These are phyloP conservation scores for Paradisaea rubra DNA, from an alignment of 2,113 vertebrate species.

Conservation along the genomic window DNA sequence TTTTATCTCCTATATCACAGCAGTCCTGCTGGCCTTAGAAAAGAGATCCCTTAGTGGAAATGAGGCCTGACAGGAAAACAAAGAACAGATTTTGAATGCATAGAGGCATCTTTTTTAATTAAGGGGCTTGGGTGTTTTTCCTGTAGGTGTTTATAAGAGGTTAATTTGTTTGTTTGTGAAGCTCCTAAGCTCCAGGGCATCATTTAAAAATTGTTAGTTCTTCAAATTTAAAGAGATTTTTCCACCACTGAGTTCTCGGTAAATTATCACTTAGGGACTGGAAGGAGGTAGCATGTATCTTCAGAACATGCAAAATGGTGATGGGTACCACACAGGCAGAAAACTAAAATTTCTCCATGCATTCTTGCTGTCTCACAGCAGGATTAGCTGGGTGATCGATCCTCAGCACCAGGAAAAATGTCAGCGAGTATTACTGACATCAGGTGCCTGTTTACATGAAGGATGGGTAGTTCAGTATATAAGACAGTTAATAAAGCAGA, in stretches of 20 bases:
- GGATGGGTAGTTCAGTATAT: not conserved
- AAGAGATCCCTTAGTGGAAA: slow-evolving; percentile 12
- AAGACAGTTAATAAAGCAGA: not conserved
- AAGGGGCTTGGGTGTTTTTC: not conserved
- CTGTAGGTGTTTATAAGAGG: slow-evolving; percentile 3
- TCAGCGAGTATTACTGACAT: not conserved
- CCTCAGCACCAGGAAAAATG: not conserved
- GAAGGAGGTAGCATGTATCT: not conserved
- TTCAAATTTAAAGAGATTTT: not conserved
- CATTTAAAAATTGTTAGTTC: not conserved
- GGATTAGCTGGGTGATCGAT: not conserved
- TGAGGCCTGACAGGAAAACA: slow-evolving; percentile 36
- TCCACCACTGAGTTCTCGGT: not conserved
- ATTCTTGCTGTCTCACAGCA: not conserved
- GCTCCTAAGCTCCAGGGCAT: not conserved
- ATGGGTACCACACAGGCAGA: not conserved
- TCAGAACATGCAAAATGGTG: not conserved
- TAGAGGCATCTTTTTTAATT: not conserved
- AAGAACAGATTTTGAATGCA: slow-evolving; percentile 3
- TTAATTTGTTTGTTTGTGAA: not conserved
- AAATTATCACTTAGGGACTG: not conserved
- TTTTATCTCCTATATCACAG: slow-evolving; percentile 2
- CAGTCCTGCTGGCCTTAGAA: not conserved
- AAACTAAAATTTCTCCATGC: not conserved
- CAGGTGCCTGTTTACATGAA: not conserved